Percentiles rank a stretch among this genome's conserved stretches.
These are phyloP conservation scores for Eucidaris tribuloides DNA, from an alignment of 35 echinoderm and acorn worm species.

Conservation along the genomic window DNA sequence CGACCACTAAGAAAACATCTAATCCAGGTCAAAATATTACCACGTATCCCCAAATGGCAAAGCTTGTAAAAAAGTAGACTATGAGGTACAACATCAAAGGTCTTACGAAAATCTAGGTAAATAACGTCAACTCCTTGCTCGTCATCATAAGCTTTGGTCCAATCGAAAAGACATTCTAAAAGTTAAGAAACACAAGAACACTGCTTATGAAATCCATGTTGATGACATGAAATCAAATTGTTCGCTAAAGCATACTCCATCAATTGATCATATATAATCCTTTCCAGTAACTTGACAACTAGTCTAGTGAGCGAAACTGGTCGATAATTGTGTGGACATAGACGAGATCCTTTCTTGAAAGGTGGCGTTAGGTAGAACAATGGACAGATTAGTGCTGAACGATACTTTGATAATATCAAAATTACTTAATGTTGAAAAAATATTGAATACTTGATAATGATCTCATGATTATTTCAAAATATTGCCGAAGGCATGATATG, in stretches of 20 bases:
- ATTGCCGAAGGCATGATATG: no score
- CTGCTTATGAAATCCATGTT: slow-evolving; percentile 16
- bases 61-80: neutral
- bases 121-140: slow-evolving; percentile 22
- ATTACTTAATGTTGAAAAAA: no score
- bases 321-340: neutral
- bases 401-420: no score
- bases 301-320: neutral
- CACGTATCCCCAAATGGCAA: no score
- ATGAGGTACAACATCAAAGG: neutral
- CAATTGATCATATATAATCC: slow-evolving; percentile 12
- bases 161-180: slow-evolving; percentile 39
- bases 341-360: no score
- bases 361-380: no score
- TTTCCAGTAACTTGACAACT: slow-evolving; percentile 7
- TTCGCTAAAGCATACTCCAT: no score
- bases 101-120: slow-evolving; percentile 45
- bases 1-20: slow-evolving; percentile 22
- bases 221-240: no score
- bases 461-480: no score
- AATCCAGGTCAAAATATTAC: neutral
- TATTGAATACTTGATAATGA: no score
- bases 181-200: slow-evolving; percentile 3
- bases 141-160: slow-evolving; percentile 20
- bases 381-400: no score